Percentiles rank a stretch among this genome's conserved stretches.
These are phyloP conservation scores for Danio choprae DNA, from an alignment of 2,797 vertebrate genomes.

Conservation along the genomic window DNA sequence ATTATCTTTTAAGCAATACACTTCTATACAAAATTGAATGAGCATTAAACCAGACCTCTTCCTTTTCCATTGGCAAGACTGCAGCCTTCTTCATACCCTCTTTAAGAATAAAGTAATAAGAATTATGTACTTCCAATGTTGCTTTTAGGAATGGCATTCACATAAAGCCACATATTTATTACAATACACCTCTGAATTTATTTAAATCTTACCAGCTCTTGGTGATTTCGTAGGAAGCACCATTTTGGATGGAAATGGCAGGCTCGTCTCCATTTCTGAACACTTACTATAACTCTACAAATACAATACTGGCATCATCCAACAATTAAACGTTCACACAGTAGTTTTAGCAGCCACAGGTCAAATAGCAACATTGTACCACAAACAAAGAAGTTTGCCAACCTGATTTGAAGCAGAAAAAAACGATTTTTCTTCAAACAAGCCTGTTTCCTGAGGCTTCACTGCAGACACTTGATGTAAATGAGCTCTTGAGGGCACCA, in stretches of 20 bases:
- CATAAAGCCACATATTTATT: not conserved
- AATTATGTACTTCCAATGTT: slow-evolving; percentile 29
- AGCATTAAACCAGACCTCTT: slow-evolving; percentile 62
- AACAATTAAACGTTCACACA: not conserved
- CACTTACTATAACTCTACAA: slow-evolving; percentile 75
- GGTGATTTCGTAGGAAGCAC: slow-evolving; percentile 69
- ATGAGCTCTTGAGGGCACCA: slow-evolving; percentile 72
- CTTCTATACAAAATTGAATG: not conserved
- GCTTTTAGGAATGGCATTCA: not conserved
- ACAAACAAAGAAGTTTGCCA: not conserved
- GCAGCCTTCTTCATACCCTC: slow-evolving; percentile 69
- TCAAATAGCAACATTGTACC: not conserved
- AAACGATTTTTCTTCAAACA: slow-evolving; percentile 50
- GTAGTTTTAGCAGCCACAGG: not conserved
- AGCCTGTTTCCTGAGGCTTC: slow-evolving; percentile 66
- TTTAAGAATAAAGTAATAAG: slow-evolving; percentile 49
- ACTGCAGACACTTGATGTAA: slow-evolving; percentile 69
- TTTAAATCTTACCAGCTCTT: slow-evolving; percentile 76
- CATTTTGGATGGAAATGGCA: slow-evolving; percentile 69
- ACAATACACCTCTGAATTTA: not conserved
- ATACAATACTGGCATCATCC: slow-evolving; percentile 13
- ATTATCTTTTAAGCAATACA: not conserved
- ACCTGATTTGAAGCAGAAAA: slow-evolving; percentile 42
- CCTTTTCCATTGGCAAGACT: slow-evolving; percentile 73
- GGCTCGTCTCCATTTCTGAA: slow-evolving; percentile 75